phyloP scores from a whole-genome alignment of 1,140 invertebrate genomes.

The Bombus breviceps region DNA sequence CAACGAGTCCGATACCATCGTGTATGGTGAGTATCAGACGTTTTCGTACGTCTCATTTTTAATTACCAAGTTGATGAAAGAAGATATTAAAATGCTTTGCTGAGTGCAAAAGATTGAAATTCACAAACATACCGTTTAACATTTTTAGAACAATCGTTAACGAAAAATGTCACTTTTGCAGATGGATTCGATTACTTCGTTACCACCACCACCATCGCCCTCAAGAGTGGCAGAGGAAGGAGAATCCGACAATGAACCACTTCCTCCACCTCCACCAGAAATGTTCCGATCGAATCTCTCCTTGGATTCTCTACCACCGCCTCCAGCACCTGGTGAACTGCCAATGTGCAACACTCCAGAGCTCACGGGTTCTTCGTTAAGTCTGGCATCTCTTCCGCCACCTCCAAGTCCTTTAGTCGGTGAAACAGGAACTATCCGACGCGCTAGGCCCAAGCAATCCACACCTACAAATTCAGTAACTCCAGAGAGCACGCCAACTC shows the following conservation, averaged over 20 bases:
- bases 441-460: conserved; percentile 78
- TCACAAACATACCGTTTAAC: too few relatives aligned
- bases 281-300: conserved; percentile 90
- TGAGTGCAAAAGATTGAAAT: too few relatives aligned
- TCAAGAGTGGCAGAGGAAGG: conserved; percentile 78
- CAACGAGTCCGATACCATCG: conserved; percentile 78
- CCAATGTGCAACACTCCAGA: conserved; percentile 84
- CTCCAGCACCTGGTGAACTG: conserved; percentile 87
- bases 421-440: conserved; percentile 81
- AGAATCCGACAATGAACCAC: conserved; percentile 77
- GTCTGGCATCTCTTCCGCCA: conserved; percentile 87
- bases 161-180: conserved; percentile 22
- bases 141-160: not conserved
- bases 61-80: too few relatives aligned
- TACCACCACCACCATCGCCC: conserved; percentile 84
- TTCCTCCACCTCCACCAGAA: conserved; percentile 85
- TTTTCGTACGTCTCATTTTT: not conserved
- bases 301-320: conserved; percentile 89
- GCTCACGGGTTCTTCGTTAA: conserved; percentile 87
- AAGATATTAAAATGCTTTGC: too few relatives aligned
- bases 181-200: conserved; percentile 84
- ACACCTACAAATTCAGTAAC: conserved; percentile 78
- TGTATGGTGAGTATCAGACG: conserved; percentile 78
- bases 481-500: conserved; percentile 77
- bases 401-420: conserved; percentile 83